Conservation (phyloP, 2,113 vertebrate species). For the Macrotis lagotis region DNA sequence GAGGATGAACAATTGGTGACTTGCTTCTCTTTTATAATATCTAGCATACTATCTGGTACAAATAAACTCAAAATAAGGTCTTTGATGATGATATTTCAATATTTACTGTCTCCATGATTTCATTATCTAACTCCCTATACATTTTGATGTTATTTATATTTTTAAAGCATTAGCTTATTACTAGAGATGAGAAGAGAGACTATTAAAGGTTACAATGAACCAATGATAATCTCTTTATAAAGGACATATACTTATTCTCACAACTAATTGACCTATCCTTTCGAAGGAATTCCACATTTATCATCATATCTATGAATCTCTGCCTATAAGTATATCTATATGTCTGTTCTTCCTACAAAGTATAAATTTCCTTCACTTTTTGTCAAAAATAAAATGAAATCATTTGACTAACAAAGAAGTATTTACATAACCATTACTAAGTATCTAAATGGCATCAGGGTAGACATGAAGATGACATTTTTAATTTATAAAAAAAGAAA, state of each 20-base stretch:
- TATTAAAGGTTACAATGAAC: background rate
- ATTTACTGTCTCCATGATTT: background rate
- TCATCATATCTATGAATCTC: background rate
- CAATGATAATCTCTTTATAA: background rate
- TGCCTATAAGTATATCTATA: background rate
- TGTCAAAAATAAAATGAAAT: background rate
- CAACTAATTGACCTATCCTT: background rate
- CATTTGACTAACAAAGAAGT: background rate
- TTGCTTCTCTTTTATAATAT: background rate
- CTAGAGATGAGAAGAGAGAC: background rate
- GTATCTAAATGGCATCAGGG: background rate
- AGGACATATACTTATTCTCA: background rate
- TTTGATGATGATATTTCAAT: background rate
- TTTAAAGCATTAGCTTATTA: background rate
- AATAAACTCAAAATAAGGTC: background rate
- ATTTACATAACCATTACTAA: background rate
- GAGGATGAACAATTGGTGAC: too few relatives aligned
- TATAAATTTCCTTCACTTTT: background rate
- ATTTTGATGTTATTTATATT: background rate
- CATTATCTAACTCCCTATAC: background rate
- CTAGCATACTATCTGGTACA: background rate
- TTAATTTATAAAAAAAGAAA: background rate
- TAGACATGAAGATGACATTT: background rate
- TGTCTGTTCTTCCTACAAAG: background rate
- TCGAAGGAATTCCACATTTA: background rate